These are phyloP conservation scores for Meliscaeva auricollis DNA, from an alignment of 2,888 invertebrate species.

Conservation along the genomic window DNA sequence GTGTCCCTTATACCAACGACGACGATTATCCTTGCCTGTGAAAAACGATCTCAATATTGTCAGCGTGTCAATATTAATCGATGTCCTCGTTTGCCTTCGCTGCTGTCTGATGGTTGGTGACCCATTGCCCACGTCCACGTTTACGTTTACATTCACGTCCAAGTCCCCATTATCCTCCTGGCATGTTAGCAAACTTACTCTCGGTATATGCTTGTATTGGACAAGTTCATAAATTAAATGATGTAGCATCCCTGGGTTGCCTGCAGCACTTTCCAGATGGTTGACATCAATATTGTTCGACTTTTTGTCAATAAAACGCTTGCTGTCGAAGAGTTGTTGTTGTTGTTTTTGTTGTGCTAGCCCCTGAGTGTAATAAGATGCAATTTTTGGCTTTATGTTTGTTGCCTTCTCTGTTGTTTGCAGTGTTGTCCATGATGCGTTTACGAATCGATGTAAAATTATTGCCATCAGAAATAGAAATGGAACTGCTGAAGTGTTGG, in stretches of 20 bases:
- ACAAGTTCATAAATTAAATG: constrained; percentile 81
- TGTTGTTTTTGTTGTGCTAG: background rate
- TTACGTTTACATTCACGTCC: background rate
- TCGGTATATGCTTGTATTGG: constrained; percentile 80
- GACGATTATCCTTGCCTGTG: constrained; percentile 65
- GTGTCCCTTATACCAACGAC: constrained; percentile 42
- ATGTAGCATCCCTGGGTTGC: constrained; percentile 76
- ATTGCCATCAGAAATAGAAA: constrained; percentile 47
- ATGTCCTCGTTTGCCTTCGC: constrained; percentile 62
- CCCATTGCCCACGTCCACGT: constrained; percentile 39
- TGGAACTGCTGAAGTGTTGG: background rate
- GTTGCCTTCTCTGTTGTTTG: constrained; percentile 36
- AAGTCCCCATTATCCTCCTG: constrained; percentile 40
- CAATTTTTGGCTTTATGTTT: constrained; percentile 54
- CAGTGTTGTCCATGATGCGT: constrained; percentile 48
- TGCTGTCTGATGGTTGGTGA: constrained; percentile 57
- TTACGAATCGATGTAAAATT: constrained; percentile 53
- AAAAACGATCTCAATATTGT: constrained; percentile 71
- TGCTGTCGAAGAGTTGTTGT: constrained; percentile 22
- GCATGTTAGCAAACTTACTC: constrained; percentile 82
- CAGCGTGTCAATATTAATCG: constrained; percentile 63
- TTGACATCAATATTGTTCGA: constrained; percentile 45
- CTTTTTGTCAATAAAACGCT: constrained; percentile 36
- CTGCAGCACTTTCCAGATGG: constrained; percentile 47
- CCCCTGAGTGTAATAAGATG: constrained; percentile 66